Evolutionary conservation across 2,113 vertebrate species (phyloP).

Genomic region (Otocyon megalotis): DNA sequence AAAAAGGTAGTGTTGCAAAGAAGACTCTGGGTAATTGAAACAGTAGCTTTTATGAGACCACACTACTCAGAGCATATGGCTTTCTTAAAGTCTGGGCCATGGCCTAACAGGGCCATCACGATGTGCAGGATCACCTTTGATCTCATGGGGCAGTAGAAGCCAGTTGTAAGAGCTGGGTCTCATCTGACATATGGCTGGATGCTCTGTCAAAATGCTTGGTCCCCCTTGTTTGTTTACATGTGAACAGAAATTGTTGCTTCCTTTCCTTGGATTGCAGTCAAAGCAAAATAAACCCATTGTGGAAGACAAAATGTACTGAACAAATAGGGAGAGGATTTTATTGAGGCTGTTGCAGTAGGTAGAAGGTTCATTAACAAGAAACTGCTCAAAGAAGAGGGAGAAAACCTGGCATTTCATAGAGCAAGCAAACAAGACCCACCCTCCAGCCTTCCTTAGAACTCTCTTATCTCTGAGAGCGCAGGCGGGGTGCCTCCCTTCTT

Average conservation of each 20-base stretch:
- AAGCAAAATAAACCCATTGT: background rate
- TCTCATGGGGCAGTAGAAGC: background rate
- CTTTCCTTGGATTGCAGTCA: background rate
- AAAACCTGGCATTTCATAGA: background rate
- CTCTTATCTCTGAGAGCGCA: background rate
- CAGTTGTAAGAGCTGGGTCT: background rate
- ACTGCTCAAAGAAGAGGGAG: background rate
- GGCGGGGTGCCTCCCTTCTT: background rate
- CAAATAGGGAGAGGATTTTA: background rate
- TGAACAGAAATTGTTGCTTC: background rate
- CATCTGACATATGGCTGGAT: background rate
- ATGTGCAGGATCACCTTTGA: background rate
- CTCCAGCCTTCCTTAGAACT: background rate
- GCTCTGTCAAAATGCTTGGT: background rate
- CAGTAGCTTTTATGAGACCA: background rate
- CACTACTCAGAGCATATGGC: background rate
- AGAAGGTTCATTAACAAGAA: background rate
- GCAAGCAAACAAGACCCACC: background rate
- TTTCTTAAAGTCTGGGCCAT: background rate
- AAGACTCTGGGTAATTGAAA: background rate
- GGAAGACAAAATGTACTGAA: background rate
- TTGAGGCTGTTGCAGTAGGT: background rate
- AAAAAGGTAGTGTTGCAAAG: background rate
- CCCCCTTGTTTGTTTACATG: background rate
- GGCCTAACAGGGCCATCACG: background rate